These are phyloP conservation scores for Drosophila cracens DNA, from an alignment of 2,888 invertebrate genomes.

Conservation along the genomic window DNA sequence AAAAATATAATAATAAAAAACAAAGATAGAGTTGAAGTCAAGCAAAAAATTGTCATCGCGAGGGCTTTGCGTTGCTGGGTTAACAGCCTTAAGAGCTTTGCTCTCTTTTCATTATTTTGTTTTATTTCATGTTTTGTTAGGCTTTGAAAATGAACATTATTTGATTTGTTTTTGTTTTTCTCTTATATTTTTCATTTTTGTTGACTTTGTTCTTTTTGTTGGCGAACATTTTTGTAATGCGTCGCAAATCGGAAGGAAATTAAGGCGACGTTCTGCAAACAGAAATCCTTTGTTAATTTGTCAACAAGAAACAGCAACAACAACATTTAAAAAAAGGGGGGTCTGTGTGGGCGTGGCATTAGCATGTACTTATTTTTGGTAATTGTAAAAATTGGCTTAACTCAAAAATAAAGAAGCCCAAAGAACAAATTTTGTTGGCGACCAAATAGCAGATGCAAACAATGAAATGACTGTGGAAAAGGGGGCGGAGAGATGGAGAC, in stretches of 20 bases:
- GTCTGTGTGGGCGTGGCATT: conserved; percentile 47
- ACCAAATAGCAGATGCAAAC: conserved; percentile 3
- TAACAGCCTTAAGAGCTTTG: conserved; percentile 73
- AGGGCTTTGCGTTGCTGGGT: conserved; percentile 7
- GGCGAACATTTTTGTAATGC: conserved; percentile 69
- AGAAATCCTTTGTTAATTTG: conserved; percentile 75
- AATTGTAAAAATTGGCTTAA: conserved; percentile 60
- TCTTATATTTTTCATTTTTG: conserved; percentile 12
- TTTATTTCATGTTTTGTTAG: conserved; percentile 8
- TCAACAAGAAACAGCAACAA: conserved; percentile 20
- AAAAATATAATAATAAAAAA: neutral
- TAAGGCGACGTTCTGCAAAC: conserved; percentile 62
- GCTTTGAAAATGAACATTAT: conserved; percentile 64
- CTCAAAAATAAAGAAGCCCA: conserved; percentile 26
- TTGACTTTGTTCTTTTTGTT: conserved; percentile 45
- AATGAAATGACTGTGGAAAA: neutral
- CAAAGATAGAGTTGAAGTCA: neutral
- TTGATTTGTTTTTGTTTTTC: conserved; percentile 20
- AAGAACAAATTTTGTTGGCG: conserved; percentile 49
- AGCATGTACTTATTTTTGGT: conserved; percentile 62
- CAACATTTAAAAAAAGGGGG: conserved; percentile 17
- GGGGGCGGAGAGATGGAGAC: neutral
- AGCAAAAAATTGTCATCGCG: neutral
- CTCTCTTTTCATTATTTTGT: conserved; percentile 25
- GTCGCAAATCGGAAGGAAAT: conserved; percentile 71